These are phyloP conservation scores for Heterodera carotae DNA, from an alignment of 1,140 invertebrate species.

Conservation along the genomic window DNA sequence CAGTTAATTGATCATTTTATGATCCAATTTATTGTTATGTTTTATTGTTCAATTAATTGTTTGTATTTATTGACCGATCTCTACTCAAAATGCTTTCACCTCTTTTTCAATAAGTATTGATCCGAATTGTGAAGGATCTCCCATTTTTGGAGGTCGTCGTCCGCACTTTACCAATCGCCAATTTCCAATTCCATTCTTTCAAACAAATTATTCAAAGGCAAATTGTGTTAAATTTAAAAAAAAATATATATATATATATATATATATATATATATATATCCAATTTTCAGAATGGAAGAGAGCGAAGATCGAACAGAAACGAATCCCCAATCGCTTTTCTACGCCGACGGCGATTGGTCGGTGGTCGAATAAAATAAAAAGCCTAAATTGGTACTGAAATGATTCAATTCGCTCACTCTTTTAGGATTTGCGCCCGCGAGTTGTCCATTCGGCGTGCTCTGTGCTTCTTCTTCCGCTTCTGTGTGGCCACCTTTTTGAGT, in stretches of 20 bases:
- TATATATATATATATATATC: not conserved
- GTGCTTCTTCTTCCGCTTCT: conserved; percentile 43
- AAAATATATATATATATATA: not conserved
- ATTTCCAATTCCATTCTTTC: not conserved
- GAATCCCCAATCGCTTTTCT: not conserved
- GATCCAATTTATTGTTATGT: too few relatives aligned
- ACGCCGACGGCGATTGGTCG: not conserved
- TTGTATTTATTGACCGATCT: too few relatives aligned
- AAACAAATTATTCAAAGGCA: not conserved
- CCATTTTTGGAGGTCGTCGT: not conserved
- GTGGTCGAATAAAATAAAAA: too few relatives aligned
- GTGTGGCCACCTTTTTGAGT: conserved; percentile 40
- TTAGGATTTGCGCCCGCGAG: conserved; percentile 22
- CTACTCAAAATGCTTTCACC: too few relatives aligned
- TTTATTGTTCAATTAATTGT: too few relatives aligned
- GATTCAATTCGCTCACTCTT: not conserved
- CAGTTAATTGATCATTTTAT: too few relatives aligned
- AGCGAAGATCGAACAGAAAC: not conserved
- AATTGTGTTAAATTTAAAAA: too few relatives aligned
- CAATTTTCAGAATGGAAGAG: not conserved
- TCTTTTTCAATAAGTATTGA: not conserved
- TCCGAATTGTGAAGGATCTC: not conserved
- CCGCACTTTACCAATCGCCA: not conserved
- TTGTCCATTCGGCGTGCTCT: conserved; percentile 5
- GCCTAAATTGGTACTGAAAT: too few relatives aligned